Evolutionary conservation across 2,113 vertebrate genomes (phyloP).

Genomic region (Rynchops niger): DNA sequence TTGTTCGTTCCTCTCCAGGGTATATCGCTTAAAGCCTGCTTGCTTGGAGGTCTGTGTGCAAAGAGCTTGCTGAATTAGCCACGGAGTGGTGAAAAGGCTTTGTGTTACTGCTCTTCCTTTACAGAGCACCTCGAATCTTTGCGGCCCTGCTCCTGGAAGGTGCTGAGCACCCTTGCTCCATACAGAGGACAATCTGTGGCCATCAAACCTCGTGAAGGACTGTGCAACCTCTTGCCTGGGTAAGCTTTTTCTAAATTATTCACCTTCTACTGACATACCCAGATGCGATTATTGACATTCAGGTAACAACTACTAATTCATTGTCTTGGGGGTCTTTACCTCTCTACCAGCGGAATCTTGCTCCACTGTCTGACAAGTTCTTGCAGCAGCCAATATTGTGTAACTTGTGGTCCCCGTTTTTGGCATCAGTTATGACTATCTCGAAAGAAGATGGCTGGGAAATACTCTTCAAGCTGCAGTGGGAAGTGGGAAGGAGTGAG

Average conservation of each 20-base stretch:
- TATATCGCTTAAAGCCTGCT: neutral
- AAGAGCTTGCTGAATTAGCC: neutral
- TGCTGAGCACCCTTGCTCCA: neutral
- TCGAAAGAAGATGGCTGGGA: neutral
- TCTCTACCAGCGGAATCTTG: neutral
- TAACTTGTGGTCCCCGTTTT: neutral
- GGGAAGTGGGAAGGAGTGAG: neutral
- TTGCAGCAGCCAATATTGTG: neutral
- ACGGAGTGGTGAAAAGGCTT: rapidly evolving
- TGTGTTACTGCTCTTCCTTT: rapidly evolving
- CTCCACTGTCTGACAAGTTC: neutral
- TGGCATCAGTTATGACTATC: neutral
- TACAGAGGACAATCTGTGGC: neutral
- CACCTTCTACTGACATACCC: neutral
- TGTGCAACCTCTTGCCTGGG: neutral
- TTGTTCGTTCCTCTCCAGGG: neutral
- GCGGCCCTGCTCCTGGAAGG: neutral
- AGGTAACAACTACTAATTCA: neutral
- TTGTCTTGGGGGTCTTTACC: neutral
- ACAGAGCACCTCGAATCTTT: neutral
- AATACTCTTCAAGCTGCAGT: neutral
- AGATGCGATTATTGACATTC: rapidly evolving
- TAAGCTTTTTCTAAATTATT: neutral
- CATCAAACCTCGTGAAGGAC: neutral
- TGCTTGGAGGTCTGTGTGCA: neutral